phyloP scores from a whole-genome alignment of 2,888 invertebrate genomes.

The Linnaemya tessellans region DNA sequence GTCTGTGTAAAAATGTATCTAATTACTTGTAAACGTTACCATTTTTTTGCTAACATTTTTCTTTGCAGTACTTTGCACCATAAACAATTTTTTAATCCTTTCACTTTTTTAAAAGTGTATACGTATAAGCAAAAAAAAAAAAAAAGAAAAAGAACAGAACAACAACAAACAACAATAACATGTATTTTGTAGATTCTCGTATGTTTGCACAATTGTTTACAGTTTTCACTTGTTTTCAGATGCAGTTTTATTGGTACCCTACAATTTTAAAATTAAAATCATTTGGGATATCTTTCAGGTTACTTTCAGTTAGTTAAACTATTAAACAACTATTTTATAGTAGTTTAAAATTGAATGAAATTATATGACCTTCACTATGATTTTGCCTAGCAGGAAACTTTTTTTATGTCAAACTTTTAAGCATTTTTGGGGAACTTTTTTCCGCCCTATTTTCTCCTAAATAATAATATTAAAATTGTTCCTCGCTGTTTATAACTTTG shows the following conservation, averaged over 20 bases:
- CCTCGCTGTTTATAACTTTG: too few relatives aligned
- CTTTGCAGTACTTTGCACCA: conserved; percentile 42
- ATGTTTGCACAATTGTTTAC: conserved; percentile 14
- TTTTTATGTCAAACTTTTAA: too few relatives aligned
- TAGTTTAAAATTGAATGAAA: too few relatives aligned
- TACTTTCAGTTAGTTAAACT: not conserved
- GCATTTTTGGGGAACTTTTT: too few relatives aligned
- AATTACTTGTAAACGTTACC: conserved; percentile 48
- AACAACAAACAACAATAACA: not conserved
- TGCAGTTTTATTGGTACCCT: not conserved
- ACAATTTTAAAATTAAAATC: not conserved
- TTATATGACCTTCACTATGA: too few relatives aligned
- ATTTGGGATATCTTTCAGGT: not conserved
- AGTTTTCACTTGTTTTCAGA: not conserved
- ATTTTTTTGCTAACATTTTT: conserved; percentile 30
- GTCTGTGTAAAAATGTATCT: conserved; percentile 33
- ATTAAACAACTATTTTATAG: too few relatives aligned
- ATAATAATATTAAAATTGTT: too few relatives aligned
- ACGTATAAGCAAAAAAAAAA: not conserved
- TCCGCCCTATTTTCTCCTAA: too few relatives aligned
- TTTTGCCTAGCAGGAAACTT: too few relatives aligned
- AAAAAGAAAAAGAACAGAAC: not conserved
- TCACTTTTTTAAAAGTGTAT: conserved; percentile 42
- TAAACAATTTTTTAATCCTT: conserved; percentile 55
- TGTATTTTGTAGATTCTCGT: not conserved